Conservation (phyloP, 35 echinoderm and acorn worm species). For the Ophioderma brevispina region DNA sequence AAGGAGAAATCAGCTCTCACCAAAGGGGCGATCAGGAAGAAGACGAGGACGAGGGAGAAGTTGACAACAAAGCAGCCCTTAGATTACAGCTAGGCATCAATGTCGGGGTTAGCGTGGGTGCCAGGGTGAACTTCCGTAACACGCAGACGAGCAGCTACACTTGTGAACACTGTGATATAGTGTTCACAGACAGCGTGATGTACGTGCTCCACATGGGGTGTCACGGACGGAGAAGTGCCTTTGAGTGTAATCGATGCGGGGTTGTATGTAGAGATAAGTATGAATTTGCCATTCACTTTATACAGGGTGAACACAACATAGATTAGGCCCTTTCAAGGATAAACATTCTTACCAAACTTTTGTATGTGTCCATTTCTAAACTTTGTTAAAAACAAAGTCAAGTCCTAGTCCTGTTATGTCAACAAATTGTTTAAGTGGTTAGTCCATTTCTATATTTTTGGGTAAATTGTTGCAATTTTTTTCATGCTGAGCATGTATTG, state of each 20-base stretch:
- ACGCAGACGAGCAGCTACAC: constrained; percentile 46
- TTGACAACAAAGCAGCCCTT: not conserved
- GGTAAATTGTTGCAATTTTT: not conserved
- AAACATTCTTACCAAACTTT: not conserved
- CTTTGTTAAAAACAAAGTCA: too few relatives aligned
- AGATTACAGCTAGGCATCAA: not conserved
- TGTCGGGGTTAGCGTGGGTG: not conserved
- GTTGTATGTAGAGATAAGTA: constrained; percentile 46
- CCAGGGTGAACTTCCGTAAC: not conserved
- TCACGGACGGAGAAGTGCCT: constrained; percentile 47
- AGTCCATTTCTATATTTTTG: not conserved
- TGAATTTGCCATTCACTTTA: constrained; percentile 63
- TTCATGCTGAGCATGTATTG: not conserved
- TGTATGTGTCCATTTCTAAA: not conserved
- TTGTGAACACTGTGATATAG: constrained; percentile 54
- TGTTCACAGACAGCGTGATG: constrained; percentile 61
- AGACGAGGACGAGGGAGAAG: not conserved
- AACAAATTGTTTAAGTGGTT: not conserved
- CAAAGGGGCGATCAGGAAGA: not conserved
- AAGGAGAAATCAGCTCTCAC: constrained; percentile 1
- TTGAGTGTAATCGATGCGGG: constrained; percentile 61
- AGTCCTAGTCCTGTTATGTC: too few relatives aligned
- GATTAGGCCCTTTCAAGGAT: constrained; percentile 1
- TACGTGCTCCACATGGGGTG: constrained; percentile 61
- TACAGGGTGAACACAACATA: constrained; percentile 42